Evolutionary conservation across 1,140 invertebrate genomes (phyloP).

Genomic region (Caenorhabditis remanei): DNA sequence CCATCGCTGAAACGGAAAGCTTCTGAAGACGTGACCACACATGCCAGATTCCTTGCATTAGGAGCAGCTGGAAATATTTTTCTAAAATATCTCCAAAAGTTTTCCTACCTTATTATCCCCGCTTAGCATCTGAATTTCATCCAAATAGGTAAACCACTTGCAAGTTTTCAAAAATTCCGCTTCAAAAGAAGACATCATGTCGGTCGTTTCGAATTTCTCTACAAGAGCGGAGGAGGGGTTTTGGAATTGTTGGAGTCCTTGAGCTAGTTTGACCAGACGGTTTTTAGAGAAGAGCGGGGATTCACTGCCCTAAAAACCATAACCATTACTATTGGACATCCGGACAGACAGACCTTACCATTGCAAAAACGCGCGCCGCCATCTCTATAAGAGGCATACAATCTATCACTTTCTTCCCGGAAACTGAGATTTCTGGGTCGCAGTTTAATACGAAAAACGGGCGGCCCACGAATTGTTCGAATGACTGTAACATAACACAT

Average conservation of each 20-base stretch:
- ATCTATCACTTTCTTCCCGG: neutral
- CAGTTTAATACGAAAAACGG: neutral
- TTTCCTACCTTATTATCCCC: neutral
- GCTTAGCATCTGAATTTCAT: neutral
- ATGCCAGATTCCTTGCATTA: slow-evolving; percentile 18
- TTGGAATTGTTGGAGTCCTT: slow-evolving; percentile 20
- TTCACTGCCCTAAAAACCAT: neutral
- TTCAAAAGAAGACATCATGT: slow-evolving; percentile 6
- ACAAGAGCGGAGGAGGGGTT: neutral
- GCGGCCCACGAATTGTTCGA: slow-evolving; percentile 1
- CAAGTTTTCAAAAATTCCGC: neutral
- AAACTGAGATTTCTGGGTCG: neutral
- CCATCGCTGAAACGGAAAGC: neutral
- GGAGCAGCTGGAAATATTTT: neutral
- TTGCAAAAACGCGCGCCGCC: neutral
- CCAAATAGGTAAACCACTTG: slow-evolving; percentile 25
- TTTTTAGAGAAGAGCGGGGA: slow-evolving; percentile 8
- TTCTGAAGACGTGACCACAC: slow-evolving; percentile 27
- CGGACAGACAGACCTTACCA: no score
- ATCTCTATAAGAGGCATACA: neutral
- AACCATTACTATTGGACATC: no score
- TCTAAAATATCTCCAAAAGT: no score
- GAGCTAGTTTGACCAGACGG: neutral
- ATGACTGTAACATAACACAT: neutral
- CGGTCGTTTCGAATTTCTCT: neutral